Evolutionary conservation across 1,140 invertebrate genomes (phyloP), one percentile per base, ranked within the genome.

Genomic region (Monochamus saltuarius): DNA sequence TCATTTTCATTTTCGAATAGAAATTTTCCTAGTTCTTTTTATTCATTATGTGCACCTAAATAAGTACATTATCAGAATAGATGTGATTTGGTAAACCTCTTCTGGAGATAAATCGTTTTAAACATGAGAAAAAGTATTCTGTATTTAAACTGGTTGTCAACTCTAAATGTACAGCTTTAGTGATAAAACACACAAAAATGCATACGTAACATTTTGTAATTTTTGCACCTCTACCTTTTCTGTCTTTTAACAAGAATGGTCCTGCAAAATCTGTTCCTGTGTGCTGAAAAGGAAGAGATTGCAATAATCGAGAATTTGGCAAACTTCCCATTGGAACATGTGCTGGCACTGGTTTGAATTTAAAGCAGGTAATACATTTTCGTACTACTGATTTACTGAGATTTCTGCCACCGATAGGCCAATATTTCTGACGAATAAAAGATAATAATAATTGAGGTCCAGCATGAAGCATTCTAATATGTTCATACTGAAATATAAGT

Each of bases 11-110:
- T 11, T 4, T 45, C 9, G 8, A 3, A 13, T 38, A 59, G 16
- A 40, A 51, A 50, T 19, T 51, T 8, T n/a, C 17, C 2, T 40
- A 59, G 40, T 11, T 50, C 11, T 17, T 37, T 29, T 16, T 58
- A 37, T 45, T 65, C 43, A 36, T 43, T 40, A 1, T 58, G 54
- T 1, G 50, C 63, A 9, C 63, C 59, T 0, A 61, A 29, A 45
- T 58, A 65, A 35, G 57, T 65, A 0, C 34, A 54, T 58, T 65
- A 22, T 65, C 54, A 1, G 63, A 65, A 54, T 19, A 65, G 53
- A 65, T 52, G 36, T 45, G n/a, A n/a, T 19, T 0, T 1, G 49
- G 29, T n/a, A 22, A 36, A 45, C 56, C 59, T 17, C 62, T 3
- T 43, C 52, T 35, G 10, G 29, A 17, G 1, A 49, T 43, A 17